These are phyloP conservation scores for Danio albolineatus DNA, from an alignment of 2,797 vertebrate species.

Conservation along the genomic window DNA sequence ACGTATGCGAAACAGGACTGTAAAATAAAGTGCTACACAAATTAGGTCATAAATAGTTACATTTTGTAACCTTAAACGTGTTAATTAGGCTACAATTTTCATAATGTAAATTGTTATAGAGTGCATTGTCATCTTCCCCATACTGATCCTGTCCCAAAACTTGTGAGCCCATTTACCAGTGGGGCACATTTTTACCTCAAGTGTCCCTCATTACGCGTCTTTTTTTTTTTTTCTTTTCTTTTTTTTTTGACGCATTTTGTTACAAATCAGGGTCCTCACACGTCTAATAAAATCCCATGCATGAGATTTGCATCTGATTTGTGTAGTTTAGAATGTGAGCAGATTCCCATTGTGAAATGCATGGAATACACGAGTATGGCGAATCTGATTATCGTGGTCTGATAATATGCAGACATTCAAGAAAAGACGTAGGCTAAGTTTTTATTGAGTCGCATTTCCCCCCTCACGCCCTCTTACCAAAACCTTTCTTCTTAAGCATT, in stretches of 20 bases:
- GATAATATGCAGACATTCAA: conserved; percentile 30
- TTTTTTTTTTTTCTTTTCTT: too few relatives aligned
- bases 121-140: too few relatives aligned
- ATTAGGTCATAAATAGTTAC: too few relatives aligned
- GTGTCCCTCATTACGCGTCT: neutral
- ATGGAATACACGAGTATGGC: conserved; percentile 28
- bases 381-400: conserved; percentile 42
- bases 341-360: conserved; percentile 34
- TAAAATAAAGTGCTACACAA: too few relatives aligned
- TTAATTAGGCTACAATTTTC: too few relatives aligned
- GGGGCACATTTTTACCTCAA: conserved; percentile 11
- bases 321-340: conserved; percentile 30
- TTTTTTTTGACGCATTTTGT: conserved; percentile 30
- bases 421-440: neutral
- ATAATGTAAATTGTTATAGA: too few relatives aligned
- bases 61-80: too few relatives aligned
- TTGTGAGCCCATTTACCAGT: conserved; percentile 1
- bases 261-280: conserved; percentile 38
- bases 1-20: too few relatives aligned
- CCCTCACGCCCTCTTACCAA: neutral
- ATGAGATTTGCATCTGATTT: conserved; percentile 49
- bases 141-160: neutral
- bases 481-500: conserved; percentile 24
- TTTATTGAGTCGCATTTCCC: conserved; percentile 22
- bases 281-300: conserved; percentile 48